These are phyloP conservation scores for Propithecus deckenii DNA, from an alignment of 2,797 vertebrate species.

Conservation along the genomic window DNA sequence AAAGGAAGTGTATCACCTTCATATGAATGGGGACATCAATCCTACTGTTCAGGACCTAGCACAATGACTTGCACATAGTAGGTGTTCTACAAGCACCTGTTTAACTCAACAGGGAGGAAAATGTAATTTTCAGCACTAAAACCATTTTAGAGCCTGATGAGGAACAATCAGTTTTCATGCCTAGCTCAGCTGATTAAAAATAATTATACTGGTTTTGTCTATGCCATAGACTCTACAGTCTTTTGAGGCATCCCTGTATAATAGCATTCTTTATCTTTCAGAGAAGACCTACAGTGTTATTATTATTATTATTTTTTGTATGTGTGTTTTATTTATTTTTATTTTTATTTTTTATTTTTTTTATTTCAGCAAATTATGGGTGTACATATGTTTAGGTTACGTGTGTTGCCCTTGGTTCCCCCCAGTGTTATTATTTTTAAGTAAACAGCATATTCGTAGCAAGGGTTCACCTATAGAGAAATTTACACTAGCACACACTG, in stretches of 20 bases:
- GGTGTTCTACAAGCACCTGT: constrained; percentile 14
- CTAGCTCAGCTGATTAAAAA: constrained; percentile 18
- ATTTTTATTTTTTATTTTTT: too few species aligned
- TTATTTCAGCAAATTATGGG: too few species aligned
- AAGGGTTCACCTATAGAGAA: neutral
- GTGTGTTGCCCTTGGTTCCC: too few species aligned
- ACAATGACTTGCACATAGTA: neutral
- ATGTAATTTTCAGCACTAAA: constrained; percentile 39
- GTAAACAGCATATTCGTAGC: neutral
- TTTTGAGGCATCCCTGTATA: constrained; percentile 16
- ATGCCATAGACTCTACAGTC: neutral
- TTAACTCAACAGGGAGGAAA: constrained; percentile 27
- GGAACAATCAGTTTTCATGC: neutral
- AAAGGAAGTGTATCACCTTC: neutral
- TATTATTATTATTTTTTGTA: too few species aligned
- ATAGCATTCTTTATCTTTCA: neutral
- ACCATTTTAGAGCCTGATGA: constrained; percentile 9
- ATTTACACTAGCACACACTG: neutral
- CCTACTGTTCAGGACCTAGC: neutral
- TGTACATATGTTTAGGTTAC: too few species aligned
- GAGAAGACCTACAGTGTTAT: neutral
- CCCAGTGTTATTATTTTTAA: constrained; percentile 18
- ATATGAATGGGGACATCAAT: neutral
- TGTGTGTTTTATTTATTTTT: too few species aligned
- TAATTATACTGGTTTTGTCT: neutral